Conservation (phyloP, 2,888 invertebrate genomes). For the Plebejus melissa region DNA sequence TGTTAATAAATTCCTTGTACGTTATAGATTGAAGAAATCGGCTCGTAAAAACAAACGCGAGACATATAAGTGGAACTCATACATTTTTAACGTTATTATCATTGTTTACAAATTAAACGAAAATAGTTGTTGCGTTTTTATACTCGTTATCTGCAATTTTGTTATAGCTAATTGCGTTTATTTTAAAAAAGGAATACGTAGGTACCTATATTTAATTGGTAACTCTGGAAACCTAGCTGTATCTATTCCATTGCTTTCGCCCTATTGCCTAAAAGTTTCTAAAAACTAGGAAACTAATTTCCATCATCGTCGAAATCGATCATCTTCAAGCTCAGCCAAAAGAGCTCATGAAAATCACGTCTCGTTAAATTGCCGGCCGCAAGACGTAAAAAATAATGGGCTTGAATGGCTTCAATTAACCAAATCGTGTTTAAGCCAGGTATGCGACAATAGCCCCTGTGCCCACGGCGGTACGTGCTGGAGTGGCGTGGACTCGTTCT, state of each 20-base stretch:
- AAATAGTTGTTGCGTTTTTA: background rate
- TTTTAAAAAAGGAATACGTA: background rate
- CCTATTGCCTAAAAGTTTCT: background rate
- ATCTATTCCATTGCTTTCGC: background rate
- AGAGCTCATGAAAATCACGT: background rate
- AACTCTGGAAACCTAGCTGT: background rate
- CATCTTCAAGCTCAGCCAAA: background rate
- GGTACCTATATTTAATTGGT: background rate
- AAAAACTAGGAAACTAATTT: background rate
- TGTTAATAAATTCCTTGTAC: slow-evolving; percentile 16
- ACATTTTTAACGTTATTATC: slow-evolving; percentile 18
- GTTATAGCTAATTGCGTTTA: background rate
- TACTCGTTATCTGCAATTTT: background rate
- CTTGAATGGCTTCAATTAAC: slow-evolving; percentile 29
- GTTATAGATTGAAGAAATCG: slow-evolving; percentile 16
- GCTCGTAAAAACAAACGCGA: background rate
- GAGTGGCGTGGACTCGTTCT: slow-evolving; percentile 86
- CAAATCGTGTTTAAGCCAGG: slow-evolving; percentile 61
- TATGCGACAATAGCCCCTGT: slow-evolving; percentile 86
- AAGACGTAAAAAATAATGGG: slow-evolving; percentile 18
- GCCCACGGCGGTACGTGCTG: slow-evolving; percentile 88
- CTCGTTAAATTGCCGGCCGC: slow-evolving; percentile 3
- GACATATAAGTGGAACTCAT: slow-evolving; percentile 11
- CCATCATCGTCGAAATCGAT: background rate
- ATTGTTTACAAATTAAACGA: slow-evolving; percentile 17